Percentiles rank a stretch among this genome's conserved stretches.
Evolutionary conservation across 2,888 invertebrate genomes (phyloP).

Genomic region (Hydroisotoma schaefferi): DNA sequence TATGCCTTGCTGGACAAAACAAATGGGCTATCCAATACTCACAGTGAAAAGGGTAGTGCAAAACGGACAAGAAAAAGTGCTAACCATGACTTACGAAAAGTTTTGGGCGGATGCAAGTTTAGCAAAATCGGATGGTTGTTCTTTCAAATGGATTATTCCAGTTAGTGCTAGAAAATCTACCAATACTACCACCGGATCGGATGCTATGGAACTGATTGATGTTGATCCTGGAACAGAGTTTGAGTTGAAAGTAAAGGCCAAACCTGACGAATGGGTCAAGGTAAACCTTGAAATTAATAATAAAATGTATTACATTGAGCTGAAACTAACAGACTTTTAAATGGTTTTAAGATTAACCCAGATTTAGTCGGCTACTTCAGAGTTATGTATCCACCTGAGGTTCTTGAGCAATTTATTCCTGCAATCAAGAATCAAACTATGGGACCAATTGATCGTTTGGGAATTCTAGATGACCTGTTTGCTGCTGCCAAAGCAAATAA

Average conservation of each 20-base stretch:
- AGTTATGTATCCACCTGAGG: slow-evolving; percentile 72
- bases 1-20: slow-evolving; percentile 58
- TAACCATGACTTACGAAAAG: slow-evolving; percentile 73
- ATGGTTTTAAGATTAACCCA: slow-evolving; percentile 61
- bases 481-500: slow-evolving; percentile 81
- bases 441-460: slow-evolving; percentile 82
- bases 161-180: slow-evolving; percentile 75
- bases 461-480: slow-evolving; percentile 85
- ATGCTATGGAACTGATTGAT: slow-evolving; percentile 66
- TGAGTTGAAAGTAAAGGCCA: slow-evolving; percentile 63
- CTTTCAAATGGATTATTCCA: slow-evolving; percentile 80
- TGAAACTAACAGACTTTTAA: neutral
- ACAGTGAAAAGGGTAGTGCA: slow-evolving; percentile 42
- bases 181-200: too few relatives aligned
- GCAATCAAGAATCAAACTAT: slow-evolving; percentile 74
- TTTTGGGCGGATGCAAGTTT: slow-evolving; percentile 79
- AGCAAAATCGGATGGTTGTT: slow-evolving; percentile 23
- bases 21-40: slow-evolving; percentile 58
- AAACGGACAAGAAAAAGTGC: slow-evolving; percentile 57
- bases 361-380: slow-evolving; percentile 86
- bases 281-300: slow-evolving; percentile 36
- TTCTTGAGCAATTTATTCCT: slow-evolving; percentile 71
- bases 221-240: slow-evolving; percentile 51
- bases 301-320: neutral
- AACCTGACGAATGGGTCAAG: slow-evolving; percentile 80